Base-by-base conservation (phyloP, 2,888 invertebrate genomes). In the Andrena bicolor region DNA sequence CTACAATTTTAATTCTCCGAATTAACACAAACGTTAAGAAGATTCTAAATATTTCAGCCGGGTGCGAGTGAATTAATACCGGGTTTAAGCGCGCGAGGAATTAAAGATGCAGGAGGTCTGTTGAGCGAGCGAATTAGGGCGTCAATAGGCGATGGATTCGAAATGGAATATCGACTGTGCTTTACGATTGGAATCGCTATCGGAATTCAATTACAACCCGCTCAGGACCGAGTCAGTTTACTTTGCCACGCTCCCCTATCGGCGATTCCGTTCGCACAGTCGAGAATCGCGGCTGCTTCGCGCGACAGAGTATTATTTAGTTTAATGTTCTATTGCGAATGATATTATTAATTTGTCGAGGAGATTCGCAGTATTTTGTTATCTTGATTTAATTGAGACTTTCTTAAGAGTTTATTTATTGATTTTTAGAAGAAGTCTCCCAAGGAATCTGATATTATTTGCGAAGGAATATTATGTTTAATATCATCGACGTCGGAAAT, bases 171-270 rank as follows among this genome's bases (percentile, higher is more conserved):
- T 32, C 41, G 13, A 26, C n/a, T n/a, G 32, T 32, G 23, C 16
- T 58, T 56, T 23, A 26, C n/a, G 26, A 75, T 75, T 69, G 30
- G 70, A 70, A 51, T 61, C 10, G 23, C n/a, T 23, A 61, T 49
- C 32, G 32, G 41, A 63, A 61, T 49, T n/a, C 35, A 16, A 26
- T n/a, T 23, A 63, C 41, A 8, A 13, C 6, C 13, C 23, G 13
- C 13, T 7, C 6, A 41, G 8, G 13, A 58, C 41, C 41, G 35
- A 10, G 2, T 35, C 26, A 58, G 28, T 28, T 41, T 35, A 23
- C 41, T 48, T 70, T 28, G 28, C 69, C n/a, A 48, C 26, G 28
- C 35, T 58, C 41, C 13, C 13, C 26, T 28, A n/a, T 48, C 1
- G 23, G 23, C 23, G 23, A 23, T 23, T 23, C 1, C 23, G 23